Percentiles rank a stretch among this genome's conserved stretches.
Conservation (phyloP, 2,113 vertebrate species). For the Chauna torquata region DNA sequence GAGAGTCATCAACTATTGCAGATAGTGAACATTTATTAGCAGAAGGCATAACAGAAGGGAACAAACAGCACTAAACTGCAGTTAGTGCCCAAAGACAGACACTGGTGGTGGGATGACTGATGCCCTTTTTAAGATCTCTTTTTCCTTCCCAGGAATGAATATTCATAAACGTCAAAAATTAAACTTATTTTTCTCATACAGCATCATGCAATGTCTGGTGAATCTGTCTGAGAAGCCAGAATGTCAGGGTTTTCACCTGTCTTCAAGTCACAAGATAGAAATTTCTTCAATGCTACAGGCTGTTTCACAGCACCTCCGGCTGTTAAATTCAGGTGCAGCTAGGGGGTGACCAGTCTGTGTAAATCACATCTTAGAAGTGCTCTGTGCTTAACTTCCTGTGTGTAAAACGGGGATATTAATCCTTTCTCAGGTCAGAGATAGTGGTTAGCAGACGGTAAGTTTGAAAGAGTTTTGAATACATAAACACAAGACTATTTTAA, state of each 20-base stretch:
- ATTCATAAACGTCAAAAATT: conserved; percentile 1
- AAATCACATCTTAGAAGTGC: background rate
- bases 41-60: conserved; percentile 13
- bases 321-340: background rate
- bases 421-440: background rate
- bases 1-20: background rate
- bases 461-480: background rate
- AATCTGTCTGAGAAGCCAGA: background rate
- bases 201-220: background rate
- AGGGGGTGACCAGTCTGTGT: background rate
- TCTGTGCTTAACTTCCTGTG: background rate
- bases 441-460: background rate
- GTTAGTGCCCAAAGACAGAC: background rate
- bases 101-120: background rate
- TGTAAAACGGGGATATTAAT: background rate
- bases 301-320: background rate
- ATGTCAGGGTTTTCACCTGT: background rate
- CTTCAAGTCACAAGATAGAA: background rate
- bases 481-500: background rate
- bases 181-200: background rate
- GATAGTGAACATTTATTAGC: conserved; percentile 18
- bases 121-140: background rate
- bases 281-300: background rate
- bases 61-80: conserved; percentile 13
- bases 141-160: background rate